Percentiles rank a stretch among this genome's conserved stretches.
Evolutionary conservation across 2,113 vertebrate genomes (phyloP).

Genomic region (Miniopterus natalensis): DNA sequence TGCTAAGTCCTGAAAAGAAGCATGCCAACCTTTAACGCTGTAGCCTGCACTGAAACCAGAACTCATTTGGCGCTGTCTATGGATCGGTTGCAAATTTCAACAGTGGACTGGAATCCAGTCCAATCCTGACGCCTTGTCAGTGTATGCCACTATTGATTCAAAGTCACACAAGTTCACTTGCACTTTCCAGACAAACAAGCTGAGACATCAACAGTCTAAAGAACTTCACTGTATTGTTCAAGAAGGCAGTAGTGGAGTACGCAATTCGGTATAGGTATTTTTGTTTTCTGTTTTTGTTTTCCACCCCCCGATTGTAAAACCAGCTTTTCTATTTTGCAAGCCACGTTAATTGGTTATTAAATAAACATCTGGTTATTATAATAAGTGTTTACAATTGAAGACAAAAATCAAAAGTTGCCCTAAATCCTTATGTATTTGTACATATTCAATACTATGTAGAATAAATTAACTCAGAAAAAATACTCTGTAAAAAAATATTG

Average conservation of each 20-base stretch:
- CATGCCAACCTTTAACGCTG: slow-evolving; percentile 90
- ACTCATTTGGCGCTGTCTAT: slow-evolving; percentile 49
- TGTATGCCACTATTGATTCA: not conserved
- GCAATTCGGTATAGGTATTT: not conserved
- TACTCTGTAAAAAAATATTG: not conserved
- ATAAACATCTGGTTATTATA: not conserved
- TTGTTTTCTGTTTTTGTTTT: not conserved
- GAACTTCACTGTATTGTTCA: not conserved
- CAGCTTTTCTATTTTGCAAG: slow-evolving; percentile 19
- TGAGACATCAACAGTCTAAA: not conserved
- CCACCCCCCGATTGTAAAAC: not conserved
- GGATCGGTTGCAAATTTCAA: not conserved
- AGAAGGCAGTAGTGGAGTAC: not conserved
- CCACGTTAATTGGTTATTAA: slow-evolving; percentile 48
- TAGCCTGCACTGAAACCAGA: slow-evolving; percentile 76
- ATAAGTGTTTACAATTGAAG: slow-evolving; percentile 11
- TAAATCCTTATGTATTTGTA: not conserved
- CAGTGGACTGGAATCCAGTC: not conserved
- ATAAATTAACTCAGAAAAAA: slow-evolving; percentile 32
- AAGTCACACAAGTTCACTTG: slow-evolving; percentile 12
- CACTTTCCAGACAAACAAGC: slow-evolving; percentile 24
- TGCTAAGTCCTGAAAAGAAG: slow-evolving; percentile 96
- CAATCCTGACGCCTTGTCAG: not conserved
- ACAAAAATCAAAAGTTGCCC: not conserved
- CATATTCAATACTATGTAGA: not conserved